Percentiles rank a stretch among this genome's conserved stretches.
phyloP scores from a whole-genome alignment of 1,140 invertebrate species.

The Drosophila sturtevanti region DNA sequence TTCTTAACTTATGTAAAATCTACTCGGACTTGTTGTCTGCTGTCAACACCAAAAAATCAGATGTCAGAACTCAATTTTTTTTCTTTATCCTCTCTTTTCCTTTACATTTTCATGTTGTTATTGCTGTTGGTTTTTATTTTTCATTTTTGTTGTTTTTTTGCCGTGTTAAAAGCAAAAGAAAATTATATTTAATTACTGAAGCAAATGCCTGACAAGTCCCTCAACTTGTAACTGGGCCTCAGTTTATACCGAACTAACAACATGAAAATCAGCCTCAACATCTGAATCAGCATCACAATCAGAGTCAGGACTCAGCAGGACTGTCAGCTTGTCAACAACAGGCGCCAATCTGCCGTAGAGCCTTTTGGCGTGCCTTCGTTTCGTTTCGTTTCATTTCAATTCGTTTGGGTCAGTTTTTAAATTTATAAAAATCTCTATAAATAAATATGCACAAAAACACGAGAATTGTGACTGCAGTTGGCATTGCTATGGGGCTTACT shows the following conservation, averaged over 20 bases:
- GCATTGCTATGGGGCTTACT: constrained; percentile 53
- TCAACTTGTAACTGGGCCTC: neutral
- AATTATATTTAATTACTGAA: constrained; percentile 78
- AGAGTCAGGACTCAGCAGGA: constrained; percentile 45
- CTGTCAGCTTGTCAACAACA: constrained; percentile 75
- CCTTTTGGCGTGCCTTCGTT: constrained; percentile 38
- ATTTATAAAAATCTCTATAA: constrained; percentile 62
- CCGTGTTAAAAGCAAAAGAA: constrained; percentile 70
- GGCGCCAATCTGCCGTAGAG: constrained; percentile 50
- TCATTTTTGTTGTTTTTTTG: constrained; percentile 17
- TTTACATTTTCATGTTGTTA: constrained; percentile 18
- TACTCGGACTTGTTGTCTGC: neutral
- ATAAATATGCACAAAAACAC: constrained; percentile 53
- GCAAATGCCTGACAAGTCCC: constrained; percentile 72
- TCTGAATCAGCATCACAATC: constrained; percentile 2
- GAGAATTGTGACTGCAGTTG: constrained; percentile 53
- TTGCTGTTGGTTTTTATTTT: constrained; percentile 25
- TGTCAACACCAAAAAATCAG: constrained; percentile 8
- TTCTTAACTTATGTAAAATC: neutral
- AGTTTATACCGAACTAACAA: neutral
- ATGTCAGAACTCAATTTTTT: constrained; percentile 16
- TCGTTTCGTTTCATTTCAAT: neutral
- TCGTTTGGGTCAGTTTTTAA: constrained; percentile 44
- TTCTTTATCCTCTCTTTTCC: constrained; percentile 24
- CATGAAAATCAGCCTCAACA: constrained; percentile 14